Evolutionary conservation across 2,888 invertebrate genomes (phyloP).

Genomic region (Myathropa florea): DNA sequence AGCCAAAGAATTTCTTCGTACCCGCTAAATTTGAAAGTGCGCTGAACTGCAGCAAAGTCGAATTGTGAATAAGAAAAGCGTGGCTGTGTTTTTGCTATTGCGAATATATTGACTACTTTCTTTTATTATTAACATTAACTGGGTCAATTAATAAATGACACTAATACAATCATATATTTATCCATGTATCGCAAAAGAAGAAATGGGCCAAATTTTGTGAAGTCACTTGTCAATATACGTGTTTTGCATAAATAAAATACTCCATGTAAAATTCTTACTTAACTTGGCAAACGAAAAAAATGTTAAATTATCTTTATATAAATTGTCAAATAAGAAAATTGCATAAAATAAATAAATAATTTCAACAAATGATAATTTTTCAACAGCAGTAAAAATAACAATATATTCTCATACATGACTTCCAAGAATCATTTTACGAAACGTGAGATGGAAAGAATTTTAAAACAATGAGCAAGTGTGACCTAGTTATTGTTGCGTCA

Average conservation of each 20-base stretch:
- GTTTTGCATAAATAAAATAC: too few species aligned
- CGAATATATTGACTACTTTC: background rate
- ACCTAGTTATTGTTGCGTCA: background rate
- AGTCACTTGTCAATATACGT: background rate
- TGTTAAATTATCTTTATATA: too few species aligned
- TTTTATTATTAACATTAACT: slow-evolving; percentile 4
- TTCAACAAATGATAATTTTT: background rate
- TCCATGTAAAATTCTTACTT: too few species aligned
- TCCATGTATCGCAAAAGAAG: background rate
- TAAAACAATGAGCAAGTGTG: background rate
- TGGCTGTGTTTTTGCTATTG: background rate
- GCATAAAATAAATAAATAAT: background rate
- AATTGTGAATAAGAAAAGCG: slow-evolving; percentile 14
- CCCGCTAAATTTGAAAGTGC: slow-evolving; percentile 61
- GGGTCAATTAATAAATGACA: slow-evolving; percentile 2
- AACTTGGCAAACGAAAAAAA: too few species aligned
- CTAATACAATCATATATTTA: background rate
- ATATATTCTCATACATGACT: background rate
- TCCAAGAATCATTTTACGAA: background rate
- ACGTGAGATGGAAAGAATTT: background rate
- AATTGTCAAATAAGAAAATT: too few species aligned
- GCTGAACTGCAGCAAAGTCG: slow-evolving; percentile 56
- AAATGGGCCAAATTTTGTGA: background rate
- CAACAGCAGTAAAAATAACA: background rate
- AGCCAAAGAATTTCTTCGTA: slow-evolving; percentile 15